Base-by-base conservation (phyloP, 1,140 invertebrate species). In the Sycobia sp. region DNA sequence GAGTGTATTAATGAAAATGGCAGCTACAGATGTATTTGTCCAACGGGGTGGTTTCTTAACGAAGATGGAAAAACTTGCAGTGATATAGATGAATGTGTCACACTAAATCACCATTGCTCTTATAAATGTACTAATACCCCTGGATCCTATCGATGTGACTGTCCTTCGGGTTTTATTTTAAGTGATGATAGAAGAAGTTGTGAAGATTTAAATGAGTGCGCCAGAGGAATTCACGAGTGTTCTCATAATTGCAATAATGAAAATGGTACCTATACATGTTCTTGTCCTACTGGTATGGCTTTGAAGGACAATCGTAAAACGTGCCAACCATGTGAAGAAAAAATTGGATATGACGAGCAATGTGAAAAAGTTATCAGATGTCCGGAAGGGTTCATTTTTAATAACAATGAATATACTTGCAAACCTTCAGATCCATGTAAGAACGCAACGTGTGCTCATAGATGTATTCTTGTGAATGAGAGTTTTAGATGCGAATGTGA, bases 261-360 rank as follows among this genome's bases (percentile, higher is more conserved):
- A n/a, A 67, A 73, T 5, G 86, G 85, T n/a, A 74, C 80, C 49
- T 82, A 79, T 66, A 77, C 82, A 47, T 84, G 76, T 74, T 75
- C 62, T 71, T 84, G 85, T 70, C 76, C 78, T 1, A 71, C 81
- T 16, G 92, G 91, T 1, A 92, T 88, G 69, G 84, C 86, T 64
- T 82, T 88, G 58, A 86, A 71, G 85, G 88, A 71, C 84, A 90
- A 71, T 90, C 91, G 79, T 82, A 86, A 77, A 86, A 65, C 89
- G 84, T 79, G 89, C 86, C 29, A 16, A 75, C 81, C 83, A 46
- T 85, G 78, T 74, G 73, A 62, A 72, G 85, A 85, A 69, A 75
- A 71, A 0, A 57, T 69, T 2, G 75, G 76, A 5, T 76, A 71
- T 25, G 74, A 87, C 84, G 34, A 81, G 82, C 9, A 79, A 82